These are phyloP conservation scores for Urosaurus nigricauda DNA, from an alignment of 2,797 vertebrate genomes.

Conservation along the genomic window DNA sequence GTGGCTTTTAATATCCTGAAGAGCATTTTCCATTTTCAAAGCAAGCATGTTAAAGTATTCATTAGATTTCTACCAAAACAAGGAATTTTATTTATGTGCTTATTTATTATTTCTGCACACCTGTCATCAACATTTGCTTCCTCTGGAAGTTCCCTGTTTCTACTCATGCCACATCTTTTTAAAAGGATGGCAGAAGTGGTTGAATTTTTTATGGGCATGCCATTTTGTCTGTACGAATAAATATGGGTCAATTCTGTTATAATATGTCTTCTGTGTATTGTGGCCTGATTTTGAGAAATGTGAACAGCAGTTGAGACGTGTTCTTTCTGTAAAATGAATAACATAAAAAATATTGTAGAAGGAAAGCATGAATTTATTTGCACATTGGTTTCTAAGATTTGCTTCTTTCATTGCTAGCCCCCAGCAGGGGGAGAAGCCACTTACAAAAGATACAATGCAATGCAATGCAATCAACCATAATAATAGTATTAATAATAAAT, in stretches of 20 bases:
- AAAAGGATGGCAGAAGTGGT: neutral
- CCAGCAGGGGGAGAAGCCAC: neutral
- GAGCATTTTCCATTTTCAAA: neutral
- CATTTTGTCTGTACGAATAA: neutral
- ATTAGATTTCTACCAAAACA: neutral
- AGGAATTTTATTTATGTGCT: too few relatives aligned
- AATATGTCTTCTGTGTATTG: neutral
- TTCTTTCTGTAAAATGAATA: neutral
- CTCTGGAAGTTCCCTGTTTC: slow-evolving; percentile 3
- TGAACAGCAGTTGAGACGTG: neutral
- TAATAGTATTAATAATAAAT: neutral
- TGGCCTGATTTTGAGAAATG: slow-evolving; percentile 10
- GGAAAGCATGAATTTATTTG: neutral
- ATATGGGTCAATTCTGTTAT: neutral
- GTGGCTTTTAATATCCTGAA: neutral
- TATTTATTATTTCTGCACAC: too few relatives aligned
- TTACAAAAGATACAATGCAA: neutral
- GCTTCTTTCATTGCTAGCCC: neutral
- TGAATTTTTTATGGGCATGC: neutral
- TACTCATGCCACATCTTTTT: neutral
- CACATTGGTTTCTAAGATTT: neutral
- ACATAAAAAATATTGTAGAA: neutral
- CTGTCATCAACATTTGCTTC: neutral
- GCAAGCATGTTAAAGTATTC: neutral
- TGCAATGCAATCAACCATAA: neutral